Conservation (phyloP, 2,888 invertebrate genomes). For the Diaperis boleti region DNA sequence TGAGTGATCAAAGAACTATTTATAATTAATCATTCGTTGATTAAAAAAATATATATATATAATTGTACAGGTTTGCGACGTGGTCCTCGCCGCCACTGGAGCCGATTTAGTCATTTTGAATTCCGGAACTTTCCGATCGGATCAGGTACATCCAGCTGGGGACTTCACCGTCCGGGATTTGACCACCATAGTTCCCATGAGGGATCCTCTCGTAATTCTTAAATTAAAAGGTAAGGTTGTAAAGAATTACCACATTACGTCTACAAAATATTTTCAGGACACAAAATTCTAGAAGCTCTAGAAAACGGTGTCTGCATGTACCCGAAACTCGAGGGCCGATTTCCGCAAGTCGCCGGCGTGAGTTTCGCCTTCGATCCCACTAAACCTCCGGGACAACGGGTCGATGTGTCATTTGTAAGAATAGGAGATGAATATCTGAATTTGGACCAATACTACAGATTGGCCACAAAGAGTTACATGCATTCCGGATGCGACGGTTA, state of each 20-base stretch:
- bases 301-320: conserved; percentile 90
- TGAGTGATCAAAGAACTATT: no score
- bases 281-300: conserved; percentile 76
- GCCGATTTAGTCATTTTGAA: conserved; percentile 89
- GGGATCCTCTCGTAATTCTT: conserved; percentile 85
- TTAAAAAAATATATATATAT: no score
- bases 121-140: conserved; percentile 87
- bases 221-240: conserved; percentile 68
- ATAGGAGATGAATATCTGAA: conserved; percentile 89
- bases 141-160: conserved; percentile 85
- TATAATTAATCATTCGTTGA: no score
- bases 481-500: conserved; percentile 88
- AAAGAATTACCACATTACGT: no score
- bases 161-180: conserved; percentile 88
- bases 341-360: conserved; percentile 87
- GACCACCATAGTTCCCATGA: conserved; percentile 86
- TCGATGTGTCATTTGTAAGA: conserved; percentile 79
- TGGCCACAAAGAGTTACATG: conserved; percentile 87
- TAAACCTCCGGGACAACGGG: conserved; percentile 77
- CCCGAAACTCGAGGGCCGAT: conserved; percentile 89
- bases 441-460: conserved; percentile 77
- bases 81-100: conserved; percentile 85
- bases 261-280: conserved; percentile 67
- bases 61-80: conserved; percentile 77
- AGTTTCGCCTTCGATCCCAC: conserved; percentile 82